These are phyloP conservation scores for Argya squamiceps DNA, from an alignment of 2,797 vertebrate species.

Conservation along the genomic window DNA sequence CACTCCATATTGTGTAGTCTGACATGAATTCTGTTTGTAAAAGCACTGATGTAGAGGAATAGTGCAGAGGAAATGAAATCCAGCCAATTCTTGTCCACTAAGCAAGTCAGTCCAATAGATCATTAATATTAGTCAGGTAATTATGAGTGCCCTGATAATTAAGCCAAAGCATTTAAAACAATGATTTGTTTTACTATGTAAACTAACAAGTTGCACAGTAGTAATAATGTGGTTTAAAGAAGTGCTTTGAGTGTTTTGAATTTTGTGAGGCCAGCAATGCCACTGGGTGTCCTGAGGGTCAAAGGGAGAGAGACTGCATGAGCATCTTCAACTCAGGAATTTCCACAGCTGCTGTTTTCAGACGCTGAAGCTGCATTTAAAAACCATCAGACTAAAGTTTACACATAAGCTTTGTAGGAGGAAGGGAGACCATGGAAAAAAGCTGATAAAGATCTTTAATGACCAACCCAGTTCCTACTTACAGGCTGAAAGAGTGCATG, in stretches of 20 bases:
- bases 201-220: neutral
- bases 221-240: neutral
- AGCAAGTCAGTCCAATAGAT: neutral
- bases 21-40: neutral
- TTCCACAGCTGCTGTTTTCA: neutral
- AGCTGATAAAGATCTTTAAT: neutral
- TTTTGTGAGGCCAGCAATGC: neutral
- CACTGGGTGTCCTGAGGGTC: neutral
- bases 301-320: neutral
- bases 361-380: neutral
- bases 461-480: neutral
- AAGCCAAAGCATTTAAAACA: neutral
- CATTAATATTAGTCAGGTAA: constrained; percentile 8
- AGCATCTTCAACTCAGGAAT: neutral
- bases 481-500: neutral
- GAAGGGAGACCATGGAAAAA: neutral
- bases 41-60: neutral
- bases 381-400: neutral
- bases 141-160: constrained; percentile 20
- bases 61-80: neutral
- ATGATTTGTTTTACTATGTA: neutral
- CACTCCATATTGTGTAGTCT: neutral
- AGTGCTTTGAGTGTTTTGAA: neutral
- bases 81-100: neutral
- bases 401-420: neutral